A percentile compares a stretch with the other conserved stretches of the same genome.
Conservation (phyloP, 2,797 vertebrate genomes). For the Acanthurus lineatus region DNA sequence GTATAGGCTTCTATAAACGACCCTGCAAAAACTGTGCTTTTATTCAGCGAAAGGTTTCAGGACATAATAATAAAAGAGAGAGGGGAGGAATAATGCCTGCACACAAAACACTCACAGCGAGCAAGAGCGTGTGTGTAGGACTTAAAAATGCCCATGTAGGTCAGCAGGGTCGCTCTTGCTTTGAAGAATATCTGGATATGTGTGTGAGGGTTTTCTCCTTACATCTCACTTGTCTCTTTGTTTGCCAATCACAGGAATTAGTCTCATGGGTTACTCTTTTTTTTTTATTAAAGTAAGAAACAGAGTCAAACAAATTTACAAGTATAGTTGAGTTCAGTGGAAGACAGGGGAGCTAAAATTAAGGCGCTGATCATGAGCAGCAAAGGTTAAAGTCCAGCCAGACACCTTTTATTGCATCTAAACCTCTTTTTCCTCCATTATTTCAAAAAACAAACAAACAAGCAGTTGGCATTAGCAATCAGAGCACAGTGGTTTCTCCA, state of each 20-base stretch:
- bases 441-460: too few relatives aligned
- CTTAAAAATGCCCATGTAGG: constrained; percentile 68
- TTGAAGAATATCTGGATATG: constrained; percentile 46
- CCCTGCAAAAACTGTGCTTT: constrained; percentile 65
- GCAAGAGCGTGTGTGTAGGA: constrained; percentile 29
- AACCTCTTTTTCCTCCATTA: not conserved
- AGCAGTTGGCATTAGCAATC: not conserved
- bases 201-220: constrained; percentile 12
- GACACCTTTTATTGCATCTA: constrained; percentile 3
- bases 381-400: not conserved
- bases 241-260: constrained; percentile 31
- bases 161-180: constrained; percentile 51
- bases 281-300: not conserved
- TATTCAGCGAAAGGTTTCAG: constrained; percentile 67
- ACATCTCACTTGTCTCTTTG: not conserved
- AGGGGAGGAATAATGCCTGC: constrained; percentile 60
- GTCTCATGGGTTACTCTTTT: constrained; percentile 8
- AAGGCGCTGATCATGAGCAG: not conserved
- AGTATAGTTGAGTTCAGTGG: constrained; percentile 1
- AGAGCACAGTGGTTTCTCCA: not conserved
- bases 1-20: constrained; percentile 65
- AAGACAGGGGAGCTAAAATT: not conserved
- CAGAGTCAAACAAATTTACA: not conserved
- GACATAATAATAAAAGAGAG: constrained; percentile 70
- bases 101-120: constrained; percentile 53